Conservation (phyloP, 1,140 invertebrate genomes). For the Eubasilissa regina region DNA sequence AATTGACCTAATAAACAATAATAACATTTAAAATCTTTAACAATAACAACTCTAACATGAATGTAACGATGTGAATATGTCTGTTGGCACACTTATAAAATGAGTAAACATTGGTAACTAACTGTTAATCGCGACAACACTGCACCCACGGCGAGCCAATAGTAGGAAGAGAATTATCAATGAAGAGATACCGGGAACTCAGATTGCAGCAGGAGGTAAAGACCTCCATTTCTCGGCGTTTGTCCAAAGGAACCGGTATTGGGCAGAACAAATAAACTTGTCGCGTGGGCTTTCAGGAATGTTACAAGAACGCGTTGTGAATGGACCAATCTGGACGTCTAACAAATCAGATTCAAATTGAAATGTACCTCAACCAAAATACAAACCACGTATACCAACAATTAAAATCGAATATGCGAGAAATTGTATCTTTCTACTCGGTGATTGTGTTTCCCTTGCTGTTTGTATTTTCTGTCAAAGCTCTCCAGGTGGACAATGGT, state of each 20-base stretch:
- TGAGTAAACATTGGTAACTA: not conserved
- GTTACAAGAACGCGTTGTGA: constrained; percentile 42
- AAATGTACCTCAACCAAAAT: not conserved
- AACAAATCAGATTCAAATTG: not conserved
- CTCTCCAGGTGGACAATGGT: constrained; percentile 32
- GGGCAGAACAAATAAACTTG: constrained; percentile 43
- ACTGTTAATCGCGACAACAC: constrained; percentile 23
- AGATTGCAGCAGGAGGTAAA: constrained; percentile 15
- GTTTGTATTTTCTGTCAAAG: constrained; percentile 9
- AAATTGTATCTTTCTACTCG: not conserved
- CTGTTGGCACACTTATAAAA: too few species aligned
- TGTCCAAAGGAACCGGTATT: constrained; percentile 47
- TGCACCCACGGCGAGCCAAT: constrained; percentile 6
- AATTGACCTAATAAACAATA: too few species aligned
- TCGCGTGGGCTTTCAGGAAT: constrained; percentile 48
- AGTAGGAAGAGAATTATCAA: constrained; percentile 26
- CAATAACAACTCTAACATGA: too few species aligned
- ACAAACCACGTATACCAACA: not conserved
- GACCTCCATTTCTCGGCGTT: constrained; percentile 20
- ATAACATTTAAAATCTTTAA: too few species aligned
- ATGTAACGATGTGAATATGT: too few species aligned
- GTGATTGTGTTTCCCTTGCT: not conserved
- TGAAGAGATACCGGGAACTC: constrained; percentile 34
- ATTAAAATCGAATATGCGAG: not conserved
- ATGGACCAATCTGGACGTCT: constrained; percentile 3